Conservation (phyloP, 2,888 invertebrate species). For the Acronicta alni region DNA sequence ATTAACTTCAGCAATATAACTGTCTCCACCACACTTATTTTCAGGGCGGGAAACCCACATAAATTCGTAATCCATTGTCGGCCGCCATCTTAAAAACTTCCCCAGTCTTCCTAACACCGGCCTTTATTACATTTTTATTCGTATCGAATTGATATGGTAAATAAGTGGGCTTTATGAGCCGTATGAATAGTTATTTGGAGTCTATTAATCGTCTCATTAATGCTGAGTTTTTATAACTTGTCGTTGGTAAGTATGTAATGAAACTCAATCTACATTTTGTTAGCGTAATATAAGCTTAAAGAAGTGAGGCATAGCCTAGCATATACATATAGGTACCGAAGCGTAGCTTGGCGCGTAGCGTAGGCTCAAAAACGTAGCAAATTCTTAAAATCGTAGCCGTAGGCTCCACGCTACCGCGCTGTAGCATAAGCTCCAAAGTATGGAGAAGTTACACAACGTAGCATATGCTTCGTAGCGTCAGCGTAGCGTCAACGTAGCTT, state of each 20-base stretch:
- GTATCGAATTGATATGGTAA: constrained; percentile 75
- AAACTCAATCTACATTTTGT: neutral
- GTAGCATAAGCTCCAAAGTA: too few relatives aligned
- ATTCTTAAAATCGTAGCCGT: too few relatives aligned
- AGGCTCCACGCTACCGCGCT: too few relatives aligned
- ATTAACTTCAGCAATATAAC: constrained; percentile 86
- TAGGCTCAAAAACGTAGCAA: too few relatives aligned
- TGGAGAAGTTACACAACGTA: too few relatives aligned
- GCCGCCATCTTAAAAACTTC: constrained; percentile 56
- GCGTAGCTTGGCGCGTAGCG: too few relatives aligned
- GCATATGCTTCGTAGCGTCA: too few relatives aligned
- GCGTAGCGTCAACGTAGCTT: too few relatives aligned
- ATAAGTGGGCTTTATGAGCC: constrained; percentile 59
- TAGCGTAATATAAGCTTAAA: too few relatives aligned
- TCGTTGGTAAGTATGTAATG: neutral
- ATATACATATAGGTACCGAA: too few relatives aligned
- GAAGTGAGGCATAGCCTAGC: too few relatives aligned
- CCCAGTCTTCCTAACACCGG: constrained; percentile 49
- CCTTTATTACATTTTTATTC: constrained; percentile 68
- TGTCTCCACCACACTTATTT: constrained; percentile 72
- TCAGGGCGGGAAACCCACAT: constrained; percentile 53
- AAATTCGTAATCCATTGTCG: constrained; percentile 72
- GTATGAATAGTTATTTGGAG: constrained; percentile 58
- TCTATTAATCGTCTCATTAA: constrained; percentile 74
- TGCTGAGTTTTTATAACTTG: neutral